Base-by-base conservation (phyloP, 2,888 invertebrate genomes). In the Drosophila macrospina region DNA sequence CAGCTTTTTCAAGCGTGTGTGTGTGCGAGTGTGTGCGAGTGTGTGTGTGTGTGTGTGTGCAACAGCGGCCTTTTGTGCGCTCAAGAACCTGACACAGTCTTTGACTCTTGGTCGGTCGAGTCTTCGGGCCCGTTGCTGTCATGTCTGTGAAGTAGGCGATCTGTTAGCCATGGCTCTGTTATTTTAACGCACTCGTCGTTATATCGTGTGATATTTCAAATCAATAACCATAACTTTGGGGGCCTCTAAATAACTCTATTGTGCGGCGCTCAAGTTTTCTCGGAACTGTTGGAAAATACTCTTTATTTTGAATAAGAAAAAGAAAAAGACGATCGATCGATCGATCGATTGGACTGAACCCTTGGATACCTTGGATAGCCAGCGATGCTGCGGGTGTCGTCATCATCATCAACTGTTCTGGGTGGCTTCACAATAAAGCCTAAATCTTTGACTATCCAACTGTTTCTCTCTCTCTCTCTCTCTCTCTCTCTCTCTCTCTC, bases 241-340 rank as follows among this genome's bases (percentile, higher is more conserved):
- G 52, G 70, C 73, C 73, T 69, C 79, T 85, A 88, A 89, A 89
- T 89, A 88, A 89, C 89, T 89, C 89, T 89, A 89, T 89, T 89
- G 89, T 89, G 84, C 70, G 78, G 74, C 72, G 67, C 75, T 74
- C 70, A 80, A 77, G 78, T 76, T 89, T 89, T 89, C 86, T 88
- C 72, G 84, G 88, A 86, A 86, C 68, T 76, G 64, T 50, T 75
- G 75, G 74, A 75, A 74, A 75, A 74, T 59, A 59, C 45, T 30
- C 45, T 45, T 30, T 57, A 45, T 44, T 61, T 30, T 48, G 51
- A 30, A 20, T 20, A 39, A 34, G 6, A 59, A 34, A 8, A 59
- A 13, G n/a, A 13, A 13, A 8, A 37, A 59, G 54, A 52, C 51
- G 52, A 57, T 39, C 13, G 32, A 41, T 51, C 54, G 61, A 50